These are phyloP conservation scores for Platycheirus albimanus DNA, from an alignment of 2,888 invertebrate genomes.

Conservation along the genomic window DNA sequence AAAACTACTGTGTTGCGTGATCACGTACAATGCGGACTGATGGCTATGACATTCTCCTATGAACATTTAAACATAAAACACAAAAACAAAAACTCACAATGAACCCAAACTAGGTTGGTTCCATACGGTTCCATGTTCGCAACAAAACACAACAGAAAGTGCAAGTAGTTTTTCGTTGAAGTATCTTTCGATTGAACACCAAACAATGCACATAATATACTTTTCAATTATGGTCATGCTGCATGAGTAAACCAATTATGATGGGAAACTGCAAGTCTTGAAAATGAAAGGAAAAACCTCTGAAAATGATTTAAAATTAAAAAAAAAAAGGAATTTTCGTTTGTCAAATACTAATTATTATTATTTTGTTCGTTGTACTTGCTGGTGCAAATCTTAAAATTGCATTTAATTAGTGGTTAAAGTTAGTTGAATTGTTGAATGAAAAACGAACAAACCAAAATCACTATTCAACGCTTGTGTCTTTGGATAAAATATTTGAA, in stretches of 20 bases:
- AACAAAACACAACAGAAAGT: slow-evolving; percentile 37
- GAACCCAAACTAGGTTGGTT: slow-evolving; percentile 58
- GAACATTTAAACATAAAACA: slow-evolving; percentile 38
- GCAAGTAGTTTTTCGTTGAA: slow-evolving; percentile 48
- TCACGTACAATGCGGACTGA: slow-evolving; percentile 26
- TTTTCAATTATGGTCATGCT: slow-evolving; percentile 68
- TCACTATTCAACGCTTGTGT: too few species aligned
- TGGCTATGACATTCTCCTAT: slow-evolving; percentile 60
- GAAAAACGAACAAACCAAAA: not conserved
- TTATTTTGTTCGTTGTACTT: slow-evolving; percentile 5
- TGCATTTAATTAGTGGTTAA: slow-evolving; percentile 55
- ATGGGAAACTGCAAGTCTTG: slow-evolving; percentile 36
- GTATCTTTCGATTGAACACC: slow-evolving; percentile 19
- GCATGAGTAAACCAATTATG: slow-evolving; percentile 53
- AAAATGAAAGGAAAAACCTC: slow-evolving; percentile 38
- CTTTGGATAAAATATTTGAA: too few species aligned
- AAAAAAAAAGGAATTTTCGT: slow-evolving; percentile 36
- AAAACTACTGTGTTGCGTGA: slow-evolving; percentile 48
- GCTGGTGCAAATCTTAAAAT: slow-evolving; percentile 33
- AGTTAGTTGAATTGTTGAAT: not conserved
- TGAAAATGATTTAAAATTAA: slow-evolving; percentile 16
- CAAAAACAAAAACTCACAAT: slow-evolving; percentile 16
- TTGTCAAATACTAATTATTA: slow-evolving; percentile 48
- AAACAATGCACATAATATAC: slow-evolving; percentile 53
- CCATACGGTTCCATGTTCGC: slow-evolving; percentile 46